Conservation (phyloP, 2,797 vertebrate genomes). For the Liasis olivaceus region DNA sequence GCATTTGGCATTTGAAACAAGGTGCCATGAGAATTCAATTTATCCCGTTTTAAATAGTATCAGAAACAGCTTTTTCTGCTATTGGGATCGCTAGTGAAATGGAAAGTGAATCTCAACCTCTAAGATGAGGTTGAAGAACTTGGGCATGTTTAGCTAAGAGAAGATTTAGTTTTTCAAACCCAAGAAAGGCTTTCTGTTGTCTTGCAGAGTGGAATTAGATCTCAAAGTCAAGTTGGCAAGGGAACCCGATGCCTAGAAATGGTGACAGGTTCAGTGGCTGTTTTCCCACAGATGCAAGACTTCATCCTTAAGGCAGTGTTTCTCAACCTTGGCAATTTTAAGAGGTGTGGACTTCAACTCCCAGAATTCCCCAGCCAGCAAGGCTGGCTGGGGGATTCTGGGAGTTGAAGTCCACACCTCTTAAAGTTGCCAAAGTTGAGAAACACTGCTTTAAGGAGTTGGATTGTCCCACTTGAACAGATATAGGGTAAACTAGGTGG, state of each 20-base stretch:
- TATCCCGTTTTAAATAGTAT: background rate
- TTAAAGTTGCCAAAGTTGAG: too few species aligned
- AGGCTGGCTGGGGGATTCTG: too few species aligned
- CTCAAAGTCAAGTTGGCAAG: background rate
- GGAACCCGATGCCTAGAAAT: too few species aligned
- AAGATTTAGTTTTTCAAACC: background rate
- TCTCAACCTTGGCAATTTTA: too few species aligned
- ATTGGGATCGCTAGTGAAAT: background rate
- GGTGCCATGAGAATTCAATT: background rate
- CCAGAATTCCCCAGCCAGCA: too few species aligned
- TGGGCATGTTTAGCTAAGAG: background rate
- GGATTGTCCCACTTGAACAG: too few species aligned
- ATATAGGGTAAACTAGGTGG: background rate
- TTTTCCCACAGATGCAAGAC: too few species aligned
- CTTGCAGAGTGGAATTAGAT: background rate
- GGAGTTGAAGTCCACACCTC: too few species aligned
- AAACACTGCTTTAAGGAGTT: too few species aligned
- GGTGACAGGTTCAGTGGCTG: too few species aligned
- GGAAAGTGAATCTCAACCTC: background rate
- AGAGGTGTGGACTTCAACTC: too few species aligned
- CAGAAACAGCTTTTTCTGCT: background rate
- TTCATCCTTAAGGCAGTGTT: too few species aligned
- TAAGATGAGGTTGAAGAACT: background rate
- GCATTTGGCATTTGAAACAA: background rate
- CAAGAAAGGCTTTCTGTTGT: background rate